These are phyloP conservation scores for Drosophila buzzatii DNA, from an alignment of 2,888 invertebrate species.

Conservation along the genomic window DNA sequence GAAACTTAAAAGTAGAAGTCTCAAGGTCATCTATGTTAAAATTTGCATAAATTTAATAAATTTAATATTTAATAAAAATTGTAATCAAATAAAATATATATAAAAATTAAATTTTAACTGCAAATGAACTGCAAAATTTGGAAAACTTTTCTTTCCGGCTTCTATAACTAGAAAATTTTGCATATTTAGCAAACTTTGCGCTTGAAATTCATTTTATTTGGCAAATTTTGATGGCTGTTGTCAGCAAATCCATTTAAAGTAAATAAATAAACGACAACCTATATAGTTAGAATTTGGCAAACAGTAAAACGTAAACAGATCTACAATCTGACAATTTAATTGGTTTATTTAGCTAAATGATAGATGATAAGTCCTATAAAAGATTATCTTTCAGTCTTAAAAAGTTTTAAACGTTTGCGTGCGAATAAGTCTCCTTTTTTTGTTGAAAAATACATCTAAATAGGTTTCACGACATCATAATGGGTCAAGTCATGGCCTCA, in stretches of 20 bases:
- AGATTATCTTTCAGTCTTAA: not conserved
- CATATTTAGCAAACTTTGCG: not conserved
- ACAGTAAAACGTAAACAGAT: not conserved
- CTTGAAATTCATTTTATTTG: not conserved
- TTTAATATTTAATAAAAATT: not conserved
- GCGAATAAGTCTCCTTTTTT: not conserved
- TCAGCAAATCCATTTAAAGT: slow-evolving; percentile 2
- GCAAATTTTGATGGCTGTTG: not conserved
- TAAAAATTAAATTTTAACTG: too few species aligned
- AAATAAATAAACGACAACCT: not conserved
- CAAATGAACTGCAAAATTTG: too few species aligned
- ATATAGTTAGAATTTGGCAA: not conserved
- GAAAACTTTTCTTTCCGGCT: not conserved
- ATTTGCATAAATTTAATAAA: not conserved
- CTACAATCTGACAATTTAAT: slow-evolving; percentile 13
- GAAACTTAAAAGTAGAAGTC: not conserved
- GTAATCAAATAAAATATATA: not conserved
- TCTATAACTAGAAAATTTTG: not conserved
- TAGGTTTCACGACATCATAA: slow-evolving; percentile 11
- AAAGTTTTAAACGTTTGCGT: slow-evolving; percentile 1
- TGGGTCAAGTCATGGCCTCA: slow-evolving; percentile 1
- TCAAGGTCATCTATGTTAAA: not conserved
- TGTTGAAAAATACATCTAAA: slow-evolving; percentile 10
- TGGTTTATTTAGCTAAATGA: slow-evolving; percentile 4
- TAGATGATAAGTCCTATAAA: slow-evolving; percentile 3